Evolutionary conservation across 2,888 invertebrate species (phyloP).

Genomic region (Pyrrhosoma nymphula): DNA sequence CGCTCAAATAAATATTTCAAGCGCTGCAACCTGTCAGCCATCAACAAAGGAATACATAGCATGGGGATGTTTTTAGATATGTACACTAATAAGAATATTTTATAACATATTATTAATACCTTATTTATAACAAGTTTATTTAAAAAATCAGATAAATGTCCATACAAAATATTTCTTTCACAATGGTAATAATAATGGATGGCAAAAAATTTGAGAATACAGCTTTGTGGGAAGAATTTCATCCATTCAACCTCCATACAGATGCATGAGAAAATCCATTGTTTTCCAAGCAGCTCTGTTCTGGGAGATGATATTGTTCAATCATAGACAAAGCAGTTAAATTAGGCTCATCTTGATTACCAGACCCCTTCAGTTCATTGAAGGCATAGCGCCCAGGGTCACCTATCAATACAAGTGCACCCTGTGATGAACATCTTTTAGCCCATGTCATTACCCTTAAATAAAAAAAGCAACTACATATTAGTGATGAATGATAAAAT

Average conservation of each 20-base stretch:
- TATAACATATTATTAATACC: too few relatives aligned
- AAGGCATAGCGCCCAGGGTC: conserved; percentile 82
- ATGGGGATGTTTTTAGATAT: too few relatives aligned
- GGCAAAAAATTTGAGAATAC: background rate
- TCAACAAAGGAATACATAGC: too few relatives aligned
- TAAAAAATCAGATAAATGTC: background rate
- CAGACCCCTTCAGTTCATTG: conserved; percentile 77
- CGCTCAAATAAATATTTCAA: too few relatives aligned
- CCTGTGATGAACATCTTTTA: conserved; percentile 75
- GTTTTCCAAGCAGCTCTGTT: conserved; percentile 80
- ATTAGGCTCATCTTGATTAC: conserved; percentile 68
- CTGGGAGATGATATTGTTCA: conserved; percentile 78
- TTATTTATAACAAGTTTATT: background rate
- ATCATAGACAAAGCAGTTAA: conserved; percentile 68
- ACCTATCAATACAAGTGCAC: conserved; percentile 79
- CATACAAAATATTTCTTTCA: background rate
- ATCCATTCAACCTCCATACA: conserved; percentile 77
- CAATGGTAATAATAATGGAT: background rate
- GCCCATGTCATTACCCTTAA: conserved; percentile 74
- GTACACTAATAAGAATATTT: too few relatives aligned
- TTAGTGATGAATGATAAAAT: background rate
- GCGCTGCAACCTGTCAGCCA: too few relatives aligned
- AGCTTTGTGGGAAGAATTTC: background rate
- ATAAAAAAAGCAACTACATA: background rate
- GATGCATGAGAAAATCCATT: conserved; percentile 80